These are phyloP conservation scores for Albula glossodonta DNA, from an alignment of 2,113 vertebrate genomes.

Conservation along the genomic window DNA sequence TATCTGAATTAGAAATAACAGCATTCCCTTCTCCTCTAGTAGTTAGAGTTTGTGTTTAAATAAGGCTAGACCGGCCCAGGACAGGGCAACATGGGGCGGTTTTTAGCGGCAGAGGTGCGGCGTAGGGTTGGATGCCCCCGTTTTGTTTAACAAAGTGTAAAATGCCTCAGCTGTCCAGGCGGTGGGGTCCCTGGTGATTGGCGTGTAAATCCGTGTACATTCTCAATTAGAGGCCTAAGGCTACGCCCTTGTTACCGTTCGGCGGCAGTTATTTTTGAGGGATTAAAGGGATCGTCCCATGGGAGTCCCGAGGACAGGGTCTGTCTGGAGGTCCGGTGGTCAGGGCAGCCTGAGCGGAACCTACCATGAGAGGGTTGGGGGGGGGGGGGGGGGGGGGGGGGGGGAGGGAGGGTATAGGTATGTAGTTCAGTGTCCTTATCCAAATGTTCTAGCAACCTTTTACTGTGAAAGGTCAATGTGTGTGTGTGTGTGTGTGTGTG, in stretches of 20 bases:
- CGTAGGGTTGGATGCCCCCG: slow-evolving; percentile 30
- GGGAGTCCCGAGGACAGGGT: slow-evolving; percentile 58
- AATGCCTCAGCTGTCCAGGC: slow-evolving; percentile 66
- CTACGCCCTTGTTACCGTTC: slow-evolving; percentile 76
- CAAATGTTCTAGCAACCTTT: too few species aligned
- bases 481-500: too few species aligned
- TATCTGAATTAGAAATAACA: too few species aligned
- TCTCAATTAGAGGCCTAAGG: slow-evolving; percentile 57
- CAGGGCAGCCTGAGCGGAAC: slow-evolving; percentile 15
- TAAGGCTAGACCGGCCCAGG: slow-evolving; percentile 33
- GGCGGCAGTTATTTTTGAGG: slow-evolving; percentile 60
- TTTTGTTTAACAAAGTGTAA: slow-evolving; percentile 71
- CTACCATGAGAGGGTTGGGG: not conserved
- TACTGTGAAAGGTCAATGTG: too few species aligned
- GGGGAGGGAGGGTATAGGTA: too few species aligned
- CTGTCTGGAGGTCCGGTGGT: slow-evolving; percentile 30
- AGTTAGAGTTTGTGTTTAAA: slow-evolving; percentile 39
- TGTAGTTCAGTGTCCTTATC: too few species aligned
- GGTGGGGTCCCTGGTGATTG: slow-evolving; percentile 68
- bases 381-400: too few species aligned
- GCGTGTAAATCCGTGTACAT: slow-evolving; percentile 75
- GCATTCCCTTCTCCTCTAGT: too few species aligned
- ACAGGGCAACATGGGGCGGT: slow-evolving; percentile 41
- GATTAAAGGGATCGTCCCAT: slow-evolving; percentile 43
- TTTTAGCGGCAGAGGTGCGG: slow-evolving; percentile 59